phyloP scores from a whole-genome alignment of 37 sponge, comb jelly and placozoan genomes.

The Chondrilla cf. caribensis region DNA sequence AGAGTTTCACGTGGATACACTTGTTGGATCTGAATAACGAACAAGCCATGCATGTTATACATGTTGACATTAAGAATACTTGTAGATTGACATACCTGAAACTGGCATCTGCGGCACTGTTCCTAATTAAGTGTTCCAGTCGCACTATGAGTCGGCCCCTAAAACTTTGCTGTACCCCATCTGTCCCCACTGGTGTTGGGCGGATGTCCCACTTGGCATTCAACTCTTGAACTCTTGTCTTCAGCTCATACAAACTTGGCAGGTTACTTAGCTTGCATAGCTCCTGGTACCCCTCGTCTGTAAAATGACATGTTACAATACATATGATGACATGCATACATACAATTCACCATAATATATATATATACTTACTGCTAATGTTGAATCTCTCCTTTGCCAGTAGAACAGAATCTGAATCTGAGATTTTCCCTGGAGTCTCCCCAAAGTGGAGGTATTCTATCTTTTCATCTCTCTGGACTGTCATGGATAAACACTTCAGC shows the following conservation, averaged over 20 bases:
- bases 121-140: background rate
- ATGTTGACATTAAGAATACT: background rate
- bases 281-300: slow-evolving; percentile 27
- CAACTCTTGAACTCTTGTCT: background rate
- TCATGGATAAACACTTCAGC: too few species aligned
- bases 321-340: too few species aligned
- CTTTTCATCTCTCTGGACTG: too few species aligned
- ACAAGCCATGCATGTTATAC: background rate
- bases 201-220: background rate
- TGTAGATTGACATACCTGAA: background rate
- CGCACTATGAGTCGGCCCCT: slow-evolving; percentile 8
- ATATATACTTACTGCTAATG: too few species aligned
- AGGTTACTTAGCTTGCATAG: background rate
- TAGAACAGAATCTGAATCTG: too few species aligned
- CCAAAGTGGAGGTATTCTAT: too few species aligned
- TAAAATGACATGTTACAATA: too few species aligned
- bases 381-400: too few species aligned
- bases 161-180: slow-evolving; percentile 38
- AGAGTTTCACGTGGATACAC: slow-evolving; percentile 22
- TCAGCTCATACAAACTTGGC: slow-evolving; percentile 17
- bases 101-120: background rate
- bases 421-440: too few species aligned
- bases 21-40: background rate
- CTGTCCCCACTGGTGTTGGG: slow-evolving; percentile 10
- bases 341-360: too few species aligned